Conservation (phyloP, 1,140 invertebrate species). For the Drosophila sp. region DNA sequence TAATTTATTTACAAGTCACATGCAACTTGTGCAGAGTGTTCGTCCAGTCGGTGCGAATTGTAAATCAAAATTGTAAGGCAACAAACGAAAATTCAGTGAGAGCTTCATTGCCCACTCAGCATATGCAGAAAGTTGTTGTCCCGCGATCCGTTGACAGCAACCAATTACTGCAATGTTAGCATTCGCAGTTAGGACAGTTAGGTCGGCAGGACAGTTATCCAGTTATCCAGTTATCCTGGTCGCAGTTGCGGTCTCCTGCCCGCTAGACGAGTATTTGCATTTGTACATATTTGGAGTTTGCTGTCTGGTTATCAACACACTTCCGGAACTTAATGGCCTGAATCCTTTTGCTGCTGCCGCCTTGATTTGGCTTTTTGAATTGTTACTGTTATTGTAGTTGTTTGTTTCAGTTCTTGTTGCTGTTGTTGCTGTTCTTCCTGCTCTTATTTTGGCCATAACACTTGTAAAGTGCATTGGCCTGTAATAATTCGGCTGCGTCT, state of each 20-base stretch:
- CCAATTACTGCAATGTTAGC: conserved; percentile 70
- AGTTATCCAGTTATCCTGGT: background rate
- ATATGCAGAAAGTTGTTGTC: conserved; percentile 59
- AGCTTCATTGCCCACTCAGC: background rate
- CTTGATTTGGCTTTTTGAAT: conserved; percentile 53
- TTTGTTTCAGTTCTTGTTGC: no score
- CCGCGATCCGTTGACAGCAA: conserved; percentile 13
- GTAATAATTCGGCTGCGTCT: conserved; percentile 40
- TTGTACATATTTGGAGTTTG: conserved; percentile 55
- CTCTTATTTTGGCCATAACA: conserved; percentile 17
- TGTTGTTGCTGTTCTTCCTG: background rate
- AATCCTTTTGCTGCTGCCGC: conserved; percentile 75
- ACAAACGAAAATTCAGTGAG: conserved; percentile 49
- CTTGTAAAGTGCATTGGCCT: conserved; percentile 68
- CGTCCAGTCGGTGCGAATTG: background rate
- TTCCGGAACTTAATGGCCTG: conserved; percentile 84
- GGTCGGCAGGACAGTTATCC: conserved; percentile 21
- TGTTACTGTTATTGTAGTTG: background rate
- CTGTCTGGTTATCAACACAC: conserved; percentile 78
- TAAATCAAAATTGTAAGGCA: no score
- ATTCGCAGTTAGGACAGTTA: conserved; percentile 33
- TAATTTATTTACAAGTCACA: no score
- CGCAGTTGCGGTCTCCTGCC: background rate
- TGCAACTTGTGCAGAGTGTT: background rate
- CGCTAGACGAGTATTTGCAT: conserved; percentile 25